Base-by-base conservation (phyloP, 92 coral and sea anemone species). In the Paramuricea clavata region DNA sequence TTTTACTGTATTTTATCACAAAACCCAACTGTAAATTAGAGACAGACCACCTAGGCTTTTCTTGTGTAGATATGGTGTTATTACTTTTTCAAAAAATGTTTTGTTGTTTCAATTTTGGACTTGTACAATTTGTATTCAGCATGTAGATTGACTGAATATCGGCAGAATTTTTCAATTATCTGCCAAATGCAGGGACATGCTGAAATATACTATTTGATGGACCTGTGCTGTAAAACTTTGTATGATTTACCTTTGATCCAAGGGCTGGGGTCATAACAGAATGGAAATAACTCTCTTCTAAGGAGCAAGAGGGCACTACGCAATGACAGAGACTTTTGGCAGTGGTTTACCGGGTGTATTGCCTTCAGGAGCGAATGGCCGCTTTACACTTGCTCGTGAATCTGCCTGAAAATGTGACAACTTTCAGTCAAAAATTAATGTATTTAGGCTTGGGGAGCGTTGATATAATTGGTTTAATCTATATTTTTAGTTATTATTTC, bases 321-420 rank as follows among this genome's bases (percentile, higher is more conserved):
- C 3, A 50, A 50, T 50, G 59, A 50, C 17, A 50, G 22, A 13
- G 59, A 13, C 2, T 50, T 50, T 13, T 50, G 47, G 75, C 17
- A n/a, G 57, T 19, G 91, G 44, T 71, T 82, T 87, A 25, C 91
- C 87, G 21, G 91, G 91, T 32, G 90, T 87, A 70, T 87, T 69
- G 69, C 87, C 74, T 72, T 69, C 36, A 50, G 78, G 56, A 33
- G 54, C 74, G 74, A 41, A 44, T 33, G 73, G 42, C 82, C 91
- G 77, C 83, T 86, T 90, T 10, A 74, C 22, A n/a, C 41, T 7
- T 32, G 52, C 16, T 30, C 6, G 52, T 30, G 31, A 4, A 69
- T 69, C 49, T 69, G 39, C 76, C 76, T 69, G 80, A 56, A 87
- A 87, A 60, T 50, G 59, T 50, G 59, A 50, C 59, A 50, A 50